phyloP scores from a whole-genome alignment of 2,888 invertebrate genomes.

The Eupithecia inturbata region DNA sequence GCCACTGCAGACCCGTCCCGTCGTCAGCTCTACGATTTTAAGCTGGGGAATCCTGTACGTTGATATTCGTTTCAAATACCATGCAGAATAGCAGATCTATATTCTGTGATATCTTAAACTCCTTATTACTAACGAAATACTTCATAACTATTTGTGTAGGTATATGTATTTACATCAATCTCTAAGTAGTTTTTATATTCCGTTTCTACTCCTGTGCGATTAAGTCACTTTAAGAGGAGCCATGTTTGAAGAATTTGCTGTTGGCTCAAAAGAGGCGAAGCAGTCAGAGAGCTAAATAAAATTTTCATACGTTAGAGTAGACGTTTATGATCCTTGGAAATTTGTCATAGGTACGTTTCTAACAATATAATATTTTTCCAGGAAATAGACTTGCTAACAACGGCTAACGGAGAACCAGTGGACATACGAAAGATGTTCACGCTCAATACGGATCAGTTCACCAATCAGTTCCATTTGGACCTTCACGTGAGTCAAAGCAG shows the following conservation, averaged over 20 bases:
- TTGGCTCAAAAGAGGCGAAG: background rate
- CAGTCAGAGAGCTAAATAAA: background rate
- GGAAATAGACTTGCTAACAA: constrained; percentile 85
- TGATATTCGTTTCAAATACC: constrained; percentile 47
- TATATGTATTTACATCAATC: background rate
- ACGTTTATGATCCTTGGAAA: background rate
- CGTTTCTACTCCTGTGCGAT: background rate
- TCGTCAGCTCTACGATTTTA: constrained; percentile 38
- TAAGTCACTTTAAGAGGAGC: background rate
- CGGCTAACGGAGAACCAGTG: constrained; percentile 90
- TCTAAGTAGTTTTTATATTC: background rate
- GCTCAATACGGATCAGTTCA: constrained; percentile 86
- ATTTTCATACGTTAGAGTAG: no score
- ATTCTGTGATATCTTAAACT: background rate
- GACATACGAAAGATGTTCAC: constrained; percentile 88
- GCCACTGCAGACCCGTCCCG: constrained; percentile 56
- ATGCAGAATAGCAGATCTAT: background rate
- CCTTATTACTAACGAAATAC: background rate
- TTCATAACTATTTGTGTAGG: background rate
- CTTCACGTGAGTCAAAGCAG: constrained; percentile 83
- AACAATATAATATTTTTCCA: constrained; percentile 52
- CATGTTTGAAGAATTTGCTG: background rate
- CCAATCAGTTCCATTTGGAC: constrained; percentile 60
- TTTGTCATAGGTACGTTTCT: background rate
- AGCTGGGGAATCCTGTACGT: constrained; percentile 58